These are phyloP conservation scores for Typhlomys cinereus DNA, from an alignment of 2,113 vertebrate genomes.

Conservation along the genomic window DNA sequence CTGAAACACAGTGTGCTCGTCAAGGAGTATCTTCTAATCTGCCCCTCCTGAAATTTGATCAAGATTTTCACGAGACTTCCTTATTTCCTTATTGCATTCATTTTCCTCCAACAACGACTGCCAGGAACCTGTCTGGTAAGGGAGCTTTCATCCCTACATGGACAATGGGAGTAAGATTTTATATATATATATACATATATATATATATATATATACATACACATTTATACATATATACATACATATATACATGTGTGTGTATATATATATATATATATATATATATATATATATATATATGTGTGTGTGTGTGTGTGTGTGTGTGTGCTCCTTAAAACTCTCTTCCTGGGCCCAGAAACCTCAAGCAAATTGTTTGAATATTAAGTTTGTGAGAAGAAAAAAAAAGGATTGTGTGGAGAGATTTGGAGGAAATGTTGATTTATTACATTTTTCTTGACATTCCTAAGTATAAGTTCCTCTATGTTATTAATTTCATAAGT, in stretches of 20 bases:
- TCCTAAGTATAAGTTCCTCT: background rate
- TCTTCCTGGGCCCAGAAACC: background rate
- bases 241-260: too few relatives aligned
- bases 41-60: background rate
- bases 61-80: background rate
- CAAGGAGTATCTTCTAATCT: background rate
- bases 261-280: too few relatives aligned
- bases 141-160: background rate
- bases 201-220: too few relatives aligned
- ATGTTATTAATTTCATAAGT: conserved; percentile 49
- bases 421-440: background rate
- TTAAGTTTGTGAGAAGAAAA: background rate
- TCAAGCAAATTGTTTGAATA: background rate
- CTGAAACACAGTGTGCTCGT: background rate
- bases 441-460: background rate
- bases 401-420: background rate
- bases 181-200: too few relatives aligned
- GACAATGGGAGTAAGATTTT: background rate
- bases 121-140: background rate
- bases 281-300: too few relatives aligned
- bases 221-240: too few relatives aligned
- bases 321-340: background rate
- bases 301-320: background rate
- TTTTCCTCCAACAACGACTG: background rate
- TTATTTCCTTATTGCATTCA: background rate